Evolutionary conservation across 2,113 vertebrate genomes (phyloP), one percentile per base, ranked within the genome.

Genomic region (Gadus chalcogrammus): DNA sequence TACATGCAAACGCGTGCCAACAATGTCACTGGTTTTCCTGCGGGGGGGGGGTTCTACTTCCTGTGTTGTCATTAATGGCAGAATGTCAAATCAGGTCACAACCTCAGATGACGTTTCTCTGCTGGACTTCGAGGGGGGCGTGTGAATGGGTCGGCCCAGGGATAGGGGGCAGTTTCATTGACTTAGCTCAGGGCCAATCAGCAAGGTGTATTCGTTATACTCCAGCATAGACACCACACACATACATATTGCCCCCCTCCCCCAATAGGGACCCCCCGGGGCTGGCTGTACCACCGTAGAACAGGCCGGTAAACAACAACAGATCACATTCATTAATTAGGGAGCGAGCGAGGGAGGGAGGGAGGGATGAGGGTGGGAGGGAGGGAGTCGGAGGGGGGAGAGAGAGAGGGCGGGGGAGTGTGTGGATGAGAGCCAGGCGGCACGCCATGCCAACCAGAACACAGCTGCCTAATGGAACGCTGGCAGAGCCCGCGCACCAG

Each of bases 391-490:
- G 79, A 82, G 78, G 75, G 74, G 80, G 69, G 48, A 79, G 82
- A 80, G 79, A 85, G 86, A 85, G 75, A 82, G 79, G 83, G 85
- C 82, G 73, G 73, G 78, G 84, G 74, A 16, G 77, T 82, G 64
- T 15, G 42, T 67, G 87, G 90, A 88, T 68, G 61, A 12, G 74
- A 13, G 88, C 88, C 89, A 90, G 84, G 73, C 79, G 71, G 76
- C 81, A 77, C 88, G 79, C 79, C 76, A 72, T 77, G 88, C 88
- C 89, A 91, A 83, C 79, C 78, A 83, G 80, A 82, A 82, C 86
- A 88, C 87, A 88, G 88, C 84, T 88, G 87, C 85, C 84, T 91
- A 91, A 91, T 90, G 85, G 86, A 84, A 88, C 65, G 68, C 85
- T 90, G 89, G 90, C 88, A 87, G 71, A 65, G 61, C 70, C 7